Evolutionary conservation across 2,113 vertebrate species (phyloP), one percentile per base, ranked within the genome.

Genomic region (Triplophysa siluroides): DNA sequence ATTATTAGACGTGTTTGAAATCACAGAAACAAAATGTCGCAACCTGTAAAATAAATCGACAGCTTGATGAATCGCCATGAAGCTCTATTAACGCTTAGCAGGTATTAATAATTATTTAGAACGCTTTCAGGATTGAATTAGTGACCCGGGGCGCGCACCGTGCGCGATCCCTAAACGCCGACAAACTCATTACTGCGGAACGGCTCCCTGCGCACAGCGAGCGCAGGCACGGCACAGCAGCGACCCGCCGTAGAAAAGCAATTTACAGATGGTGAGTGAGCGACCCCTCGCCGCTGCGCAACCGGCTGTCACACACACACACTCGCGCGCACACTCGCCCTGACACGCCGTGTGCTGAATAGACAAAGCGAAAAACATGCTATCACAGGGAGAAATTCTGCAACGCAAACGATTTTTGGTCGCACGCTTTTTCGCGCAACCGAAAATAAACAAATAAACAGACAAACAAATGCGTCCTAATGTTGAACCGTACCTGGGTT

Each of bases 331-430:
- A 63, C 65, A 18, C 83, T 58, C 86, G 76, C 84, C 56, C 89
- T 90, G 89, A 92, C 91, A 91, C 71, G 87, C 87, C 18, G 83
- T 84, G 70, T 92, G 92, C 92, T 93, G 92, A 93, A 88, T 92
- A 80, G 91, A 92, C 92, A 92, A 85, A 91, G 84, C 91, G 84
- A 78, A 90, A 77, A 93, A 93, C 89, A 91, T 92, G 92, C 93
- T 89, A 88, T 89, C 90, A 91, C 92, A 91, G 88, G 89, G 86
- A 87, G 86, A 92, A 91, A 92, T 85, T 90, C 87, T 90, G 87
- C 90, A 86, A 89, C 41, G 63, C 85, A 86, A 92, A 92, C 90
- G 89, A 86, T 89, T 92, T 89, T 84, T 65, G 79, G 77, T 56
- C 72, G 78, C 70, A 41, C 73, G 7, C 66, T 88, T 90, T 88